Evolutionary conservation across 2,888 invertebrate genomes (phyloP), one percentile per base, ranked within the genome.

Genomic region (Corythucha ciliata): DNA sequence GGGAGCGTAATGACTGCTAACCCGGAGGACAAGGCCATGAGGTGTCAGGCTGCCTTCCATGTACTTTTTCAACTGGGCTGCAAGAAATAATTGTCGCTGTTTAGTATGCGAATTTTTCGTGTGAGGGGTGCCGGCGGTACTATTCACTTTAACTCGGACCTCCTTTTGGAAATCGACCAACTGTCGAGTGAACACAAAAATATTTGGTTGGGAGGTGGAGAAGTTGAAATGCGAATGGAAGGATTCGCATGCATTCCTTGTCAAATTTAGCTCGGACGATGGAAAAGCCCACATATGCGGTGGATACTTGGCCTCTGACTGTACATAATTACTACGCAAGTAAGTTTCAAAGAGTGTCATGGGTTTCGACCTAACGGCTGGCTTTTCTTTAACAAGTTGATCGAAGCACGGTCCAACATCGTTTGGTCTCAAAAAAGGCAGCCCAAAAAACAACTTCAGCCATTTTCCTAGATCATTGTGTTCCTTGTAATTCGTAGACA

Each of bases 401-500:
- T 34, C 18, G 18, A 34, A 34, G 12, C 5, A 34, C 6, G 34
- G 34, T 34, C 18, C 34, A 5, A 34, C 34, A 10, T 34, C 34
- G 34, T 34, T 14, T 34, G 34, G 34, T 10, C 12, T 34, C 5
- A 34, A 18, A 34, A 34, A 34, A 16, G 10, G 34, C 18, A 34
- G 18, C 34, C 34, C 34, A 34, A 34, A n/a, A 10, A 34, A 34
- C 10, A 34, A 6, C 18, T 34, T 6, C 14, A 34, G 34, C 34
- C 34, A 34, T 34, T 34, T 34, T 10, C 34, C 34, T 6, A 10
- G 14, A 10, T 4, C 10, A 34, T 10, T 34, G 5, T 6, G 14
- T 34, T 34, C 48, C 42, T 42, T 44, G 34, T 49, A 55, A 47
- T 39, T 24, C 40, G 24, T 34, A n/a, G 27, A 33, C 32, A 45